These are phyloP conservation scores for Lepisosteus oculatus DNA, from an alignment of 2,113 vertebrate genomes.

Conservation along the genomic window DNA sequence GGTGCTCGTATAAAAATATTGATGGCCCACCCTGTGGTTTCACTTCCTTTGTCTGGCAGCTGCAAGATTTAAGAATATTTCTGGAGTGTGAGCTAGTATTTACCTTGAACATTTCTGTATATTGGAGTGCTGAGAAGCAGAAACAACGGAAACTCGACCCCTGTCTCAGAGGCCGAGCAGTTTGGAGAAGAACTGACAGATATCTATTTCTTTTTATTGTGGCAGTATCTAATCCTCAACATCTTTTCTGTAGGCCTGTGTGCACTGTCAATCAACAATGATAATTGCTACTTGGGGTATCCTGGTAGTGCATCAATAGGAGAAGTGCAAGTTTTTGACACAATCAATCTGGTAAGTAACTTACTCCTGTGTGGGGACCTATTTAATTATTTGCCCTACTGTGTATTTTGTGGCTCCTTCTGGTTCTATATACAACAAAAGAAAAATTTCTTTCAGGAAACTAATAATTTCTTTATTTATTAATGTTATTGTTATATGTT, in stretches of 20 bases:
- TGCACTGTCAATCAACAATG: conserved; percentile 92
- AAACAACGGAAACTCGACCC: too few species aligned
- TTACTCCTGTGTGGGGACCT: too few species aligned
- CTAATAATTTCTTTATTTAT: too few species aligned
- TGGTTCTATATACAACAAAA: not conserved
- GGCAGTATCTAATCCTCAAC: not conserved
- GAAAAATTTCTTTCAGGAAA: too few species aligned
- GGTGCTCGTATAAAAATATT: too few species aligned
- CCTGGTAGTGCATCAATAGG: conserved; percentile 95
- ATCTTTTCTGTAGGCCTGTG: conserved; percentile 67
- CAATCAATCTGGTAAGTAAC: conserved; percentile 87
- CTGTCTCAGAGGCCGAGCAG: too few species aligned
- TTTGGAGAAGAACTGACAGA: too few species aligned
- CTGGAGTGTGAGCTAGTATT: not conserved
- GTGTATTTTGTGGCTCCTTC: not conserved
- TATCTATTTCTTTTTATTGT: too few species aligned
- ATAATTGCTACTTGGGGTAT: conserved; percentile 96
- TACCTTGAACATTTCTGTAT: too few species aligned
- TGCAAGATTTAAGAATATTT: not conserved
- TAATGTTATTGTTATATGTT: too few species aligned
- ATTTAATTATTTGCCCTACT: too few species aligned
- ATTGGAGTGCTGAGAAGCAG: too few species aligned
- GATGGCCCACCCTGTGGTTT: not conserved
- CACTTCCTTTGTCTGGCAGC: conserved; percentile 4
- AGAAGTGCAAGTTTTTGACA: conserved; percentile 97